Percentiles rank a stretch among this genome's conserved stretches.
phyloP scores from a whole-genome alignment of 1,140 invertebrate genomes.

The Metopolophium dirhodum region DNA sequence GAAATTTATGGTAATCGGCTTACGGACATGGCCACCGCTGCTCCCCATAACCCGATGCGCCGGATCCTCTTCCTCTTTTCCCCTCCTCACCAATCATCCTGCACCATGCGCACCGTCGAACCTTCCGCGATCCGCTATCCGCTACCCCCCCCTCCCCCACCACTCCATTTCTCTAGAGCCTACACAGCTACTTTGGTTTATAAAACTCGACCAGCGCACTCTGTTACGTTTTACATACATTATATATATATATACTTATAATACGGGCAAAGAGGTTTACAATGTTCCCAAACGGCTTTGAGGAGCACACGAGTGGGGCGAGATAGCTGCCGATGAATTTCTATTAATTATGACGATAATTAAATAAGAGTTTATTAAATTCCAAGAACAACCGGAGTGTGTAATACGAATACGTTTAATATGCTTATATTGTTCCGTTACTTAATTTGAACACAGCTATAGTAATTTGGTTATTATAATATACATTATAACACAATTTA shows the following conservation, averaged over 20 bases:
- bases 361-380: not conserved
- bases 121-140: not conserved
- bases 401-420: not conserved
- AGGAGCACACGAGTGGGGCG: not conserved
- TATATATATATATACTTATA: not conserved
- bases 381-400: not conserved
- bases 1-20: slow-evolving; percentile 57
- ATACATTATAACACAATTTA: too few relatives aligned
- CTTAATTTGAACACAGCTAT: not conserved
- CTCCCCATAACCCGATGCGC: not conserved
- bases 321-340: not conserved
- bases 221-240: slow-evolving; percentile 20
- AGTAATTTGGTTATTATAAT: not conserved
- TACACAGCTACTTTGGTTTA: not conserved
- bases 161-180: not conserved
- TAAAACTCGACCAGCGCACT: slow-evolving; percentile 25
- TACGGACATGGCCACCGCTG: slow-evolving; percentile 28
- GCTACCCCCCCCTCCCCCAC: too few relatives aligned
- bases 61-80: not conserved
- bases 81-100: not conserved
- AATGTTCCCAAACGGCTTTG: slow-evolving; percentile 1
- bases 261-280: slow-evolving; percentile 1
- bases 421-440: not conserved
- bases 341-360: slow-evolving; percentile 19
- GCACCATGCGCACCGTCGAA: not conserved